Base-by-base conservation (phyloP, 1,140 invertebrate genomes). In the Bombyx mandarina region DNA sequence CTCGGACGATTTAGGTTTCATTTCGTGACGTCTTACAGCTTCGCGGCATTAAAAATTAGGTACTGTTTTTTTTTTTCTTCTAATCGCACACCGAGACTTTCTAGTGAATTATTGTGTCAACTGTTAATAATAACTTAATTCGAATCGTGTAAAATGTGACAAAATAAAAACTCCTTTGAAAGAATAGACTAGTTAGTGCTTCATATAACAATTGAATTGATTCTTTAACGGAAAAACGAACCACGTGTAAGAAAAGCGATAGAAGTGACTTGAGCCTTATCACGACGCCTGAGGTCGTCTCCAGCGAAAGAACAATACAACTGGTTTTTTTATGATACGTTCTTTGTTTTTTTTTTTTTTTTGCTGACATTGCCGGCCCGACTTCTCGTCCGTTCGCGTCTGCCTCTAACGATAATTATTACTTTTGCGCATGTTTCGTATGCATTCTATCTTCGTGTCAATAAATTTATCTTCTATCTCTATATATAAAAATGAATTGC, bases 231-330 rank as follows among this genome's bases (percentile, higher is more conserved):
- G 18, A 60, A 63, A 52, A 56, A 54, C 47, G 22, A 61, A 45
- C 70, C 77, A 78, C 75, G 73, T 78, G 73, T 73, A 69, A 64
- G 69, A 61, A 67, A 67, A 79, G 69, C 66, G 42, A 67, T 69
- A 62, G 62, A 75, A 78, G 69, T 73, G 66, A 63, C 66, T 71
- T 60, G 67, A 63, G 71, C 67, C 71, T 82, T 82, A 82, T 82
- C 79, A 75, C 66, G 61, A 53, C 61, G 52, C 47, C 61, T 66
- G 65, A 74, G 75, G 69, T 79, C 72, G 69, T 72, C 71, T 69
- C 68, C 70, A 66, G 60, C 60, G 67, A 79, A 73, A 75, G 82
- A 85, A 85, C 82, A 85, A 85, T 85, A 79, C 77, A 81, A 78
- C 78, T 63, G 72, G 73, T 82, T 82, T 63, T 18, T 18, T 76